Base-by-base conservation (phyloP, 2,113 vertebrate genomes). In the Stigmatopora argus region DNA sequence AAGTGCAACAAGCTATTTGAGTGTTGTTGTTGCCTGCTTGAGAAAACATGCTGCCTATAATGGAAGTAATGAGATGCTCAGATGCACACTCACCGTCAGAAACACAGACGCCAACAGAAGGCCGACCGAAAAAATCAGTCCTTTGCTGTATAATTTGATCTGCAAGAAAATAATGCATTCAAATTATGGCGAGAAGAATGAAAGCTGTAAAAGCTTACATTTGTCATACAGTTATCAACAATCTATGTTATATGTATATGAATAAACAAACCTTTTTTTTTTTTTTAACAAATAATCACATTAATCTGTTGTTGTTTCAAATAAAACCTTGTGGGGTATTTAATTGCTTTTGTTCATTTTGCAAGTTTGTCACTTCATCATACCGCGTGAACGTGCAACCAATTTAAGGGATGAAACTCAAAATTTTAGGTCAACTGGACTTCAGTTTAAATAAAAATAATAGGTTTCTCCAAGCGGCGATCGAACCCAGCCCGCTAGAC, bases 121-220 rank as follows among this genome's bases (percentile, higher is more conserved):
- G 45, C 93, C 95, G 55, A 99, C 97, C 0, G 97, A 98, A 88
- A 96, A 96, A 86, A 98, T 97, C 52, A 99, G 92, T 10, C 97
- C 97, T 91, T 94, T 94, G 80, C 97, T 99, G 86, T 97, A 97
- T 53, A 98, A 90, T 72, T 91, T 92, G 73, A 99, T 94, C 97
- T 99, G 72, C 70, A 69, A 75, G 74, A 75, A 81, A 83, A 67
- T 4, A 23, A 67, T 1, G 41, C 7, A 23, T 7, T 47, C 18
- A 31, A 18, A 58, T 58, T 35, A 58, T 3, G 11, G 18, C 31
- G 1, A 10, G 56, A 3, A 23, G 21, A 44, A 57, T 19, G 8
- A 53, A 12, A 64, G 19, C 2, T 13, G 7, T 18, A 41, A 49
- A 48, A 57, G 17, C 3, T 17, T 1, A 57, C 26, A 57, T 3